A percentile compares a stretch with the other conserved stretches of the same genome.
phyloP scores from a whole-genome alignment of 2,113 vertebrate species.

The Cichladusa arquata region DNA sequence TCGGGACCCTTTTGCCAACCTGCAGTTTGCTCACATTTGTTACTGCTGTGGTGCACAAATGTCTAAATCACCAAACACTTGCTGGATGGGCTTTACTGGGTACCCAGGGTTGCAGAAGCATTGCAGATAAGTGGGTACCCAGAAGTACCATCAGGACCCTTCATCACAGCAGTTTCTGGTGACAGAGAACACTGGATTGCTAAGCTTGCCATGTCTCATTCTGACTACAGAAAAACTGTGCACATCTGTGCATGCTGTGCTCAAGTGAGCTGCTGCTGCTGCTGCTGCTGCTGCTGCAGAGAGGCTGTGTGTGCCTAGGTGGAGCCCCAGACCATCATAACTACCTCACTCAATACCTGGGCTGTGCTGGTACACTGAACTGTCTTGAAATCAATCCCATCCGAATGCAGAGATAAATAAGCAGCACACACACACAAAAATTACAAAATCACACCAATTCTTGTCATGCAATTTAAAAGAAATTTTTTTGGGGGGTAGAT shows the following conservation, averaged over 20 bases:
- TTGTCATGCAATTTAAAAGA: rapidly evolving
- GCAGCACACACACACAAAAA: not conserved
- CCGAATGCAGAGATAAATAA: not conserved
- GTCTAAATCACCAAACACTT: not conserved
- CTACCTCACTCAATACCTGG: not conserved
- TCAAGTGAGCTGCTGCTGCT: not conserved
- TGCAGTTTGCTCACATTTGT: not conserved
- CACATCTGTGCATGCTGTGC: rapidly evolving
- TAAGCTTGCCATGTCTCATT: not conserved
- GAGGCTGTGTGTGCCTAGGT: not conserved
- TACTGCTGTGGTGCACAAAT: not conserved
- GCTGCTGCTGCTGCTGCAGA: not conserved
- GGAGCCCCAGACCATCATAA: not conserved
- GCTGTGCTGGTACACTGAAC: not conserved
- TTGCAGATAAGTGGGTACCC: not conserved
- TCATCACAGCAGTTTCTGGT: not conserved
- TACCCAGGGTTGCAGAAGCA: not conserved
- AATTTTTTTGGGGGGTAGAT: rapidly evolving
- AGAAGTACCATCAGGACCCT: not conserved
- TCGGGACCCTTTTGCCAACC: not conserved
- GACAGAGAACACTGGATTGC: not conserved
- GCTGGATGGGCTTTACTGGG: not conserved
- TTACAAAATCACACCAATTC: not conserved
- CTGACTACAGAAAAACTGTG: not conserved
- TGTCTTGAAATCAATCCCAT: not conserved